Percentiles rank a stretch among this genome's conserved stretches.
Evolutionary conservation across 2,113 vertebrate genomes (phyloP).

Genomic region (Upupa epops): DNA sequence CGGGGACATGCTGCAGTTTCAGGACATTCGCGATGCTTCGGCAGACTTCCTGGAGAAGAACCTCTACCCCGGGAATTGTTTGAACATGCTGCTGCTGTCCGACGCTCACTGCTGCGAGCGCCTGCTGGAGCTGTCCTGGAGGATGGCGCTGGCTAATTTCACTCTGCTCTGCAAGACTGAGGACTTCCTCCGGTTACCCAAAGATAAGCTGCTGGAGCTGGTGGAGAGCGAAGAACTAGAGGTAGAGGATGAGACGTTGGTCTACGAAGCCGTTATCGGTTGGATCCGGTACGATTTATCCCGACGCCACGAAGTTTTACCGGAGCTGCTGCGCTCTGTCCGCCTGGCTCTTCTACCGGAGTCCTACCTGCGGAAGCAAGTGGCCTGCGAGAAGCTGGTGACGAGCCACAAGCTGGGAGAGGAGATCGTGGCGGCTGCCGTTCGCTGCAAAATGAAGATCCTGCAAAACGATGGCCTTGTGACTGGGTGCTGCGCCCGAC

Average conservation of each 20-base stretch:
- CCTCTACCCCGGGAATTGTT: conserved; percentile 80
- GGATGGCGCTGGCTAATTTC: conserved; percentile 83
- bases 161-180: conserved; percentile 81
- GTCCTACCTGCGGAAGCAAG: conserved; percentile 49
- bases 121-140: conserved; percentile 82
- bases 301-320: conserved; percentile 76
- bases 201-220: conserved; percentile 74
- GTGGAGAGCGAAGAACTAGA: conserved; percentile 68
- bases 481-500: conserved; percentile 80
- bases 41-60: conserved; percentile 84
- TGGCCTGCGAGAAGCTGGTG: conserved; percentile 75
- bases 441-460: conserved; percentile 83
- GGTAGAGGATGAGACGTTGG: conserved; percentile 61
- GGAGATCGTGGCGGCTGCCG: conserved; percentile 81
- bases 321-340: conserved; percentile 79
- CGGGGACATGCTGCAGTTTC: conserved; percentile 83
- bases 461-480: conserved; percentile 81
- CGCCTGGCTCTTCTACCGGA: conserved; percentile 77
- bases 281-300: conserved; percentile 83
- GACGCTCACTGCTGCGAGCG: conserved; percentile 82
- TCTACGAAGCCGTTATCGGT: conserved; percentile 82
- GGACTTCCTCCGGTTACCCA: conserved; percentile 84
- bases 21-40: conserved; percentile 81
- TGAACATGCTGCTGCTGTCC: conserved; percentile 82
- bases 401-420: conserved; percentile 82